Evolutionary conservation across 2,797 vertebrate genomes (phyloP).

Genomic region (Cirrhinus mrigala): DNA sequence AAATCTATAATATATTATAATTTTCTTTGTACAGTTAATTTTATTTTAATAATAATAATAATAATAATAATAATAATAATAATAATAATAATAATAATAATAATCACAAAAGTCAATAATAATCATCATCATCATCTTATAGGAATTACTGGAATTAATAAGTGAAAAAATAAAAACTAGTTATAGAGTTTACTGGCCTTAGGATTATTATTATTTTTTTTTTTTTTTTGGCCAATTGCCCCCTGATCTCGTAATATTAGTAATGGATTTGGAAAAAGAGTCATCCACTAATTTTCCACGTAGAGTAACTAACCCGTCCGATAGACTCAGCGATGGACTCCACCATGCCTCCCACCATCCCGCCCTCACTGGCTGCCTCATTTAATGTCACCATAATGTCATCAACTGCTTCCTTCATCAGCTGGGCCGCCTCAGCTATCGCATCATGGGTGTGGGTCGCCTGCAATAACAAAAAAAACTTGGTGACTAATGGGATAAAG

Average conservation of each 20-base stretch:
- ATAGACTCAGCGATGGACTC: slow-evolving; percentile 94
- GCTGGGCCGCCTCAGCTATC: slow-evolving; percentile 91
- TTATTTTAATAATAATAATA: background rate
- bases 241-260: background rate
- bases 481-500: background rate
- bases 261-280: background rate
- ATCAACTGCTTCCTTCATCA: slow-evolving; percentile 98
- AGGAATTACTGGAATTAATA: background rate
- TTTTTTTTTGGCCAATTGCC: too few relatives aligned
- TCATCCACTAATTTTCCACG: background rate
- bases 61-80: too few relatives aligned
- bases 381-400: slow-evolving; percentile 98
- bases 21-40: background rate
- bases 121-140: background rate
- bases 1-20: background rate
- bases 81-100: background rate
- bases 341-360: slow-evolving; percentile 97
- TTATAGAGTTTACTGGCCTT: too few relatives aligned
- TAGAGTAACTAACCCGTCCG: slow-evolving; percentile 84
- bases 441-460: slow-evolving; percentile 94
- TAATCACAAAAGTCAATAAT: too few relatives aligned
- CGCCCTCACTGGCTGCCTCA: slow-evolving; percentile 95
- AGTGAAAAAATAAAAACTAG: background rate
- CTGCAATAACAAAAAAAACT: slow-evolving; percentile 66
- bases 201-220: too few relatives aligned